phyloP scores from a whole-genome alignment of 2,113 vertebrate genomes.

The Ifrita kowaldi region DNA sequence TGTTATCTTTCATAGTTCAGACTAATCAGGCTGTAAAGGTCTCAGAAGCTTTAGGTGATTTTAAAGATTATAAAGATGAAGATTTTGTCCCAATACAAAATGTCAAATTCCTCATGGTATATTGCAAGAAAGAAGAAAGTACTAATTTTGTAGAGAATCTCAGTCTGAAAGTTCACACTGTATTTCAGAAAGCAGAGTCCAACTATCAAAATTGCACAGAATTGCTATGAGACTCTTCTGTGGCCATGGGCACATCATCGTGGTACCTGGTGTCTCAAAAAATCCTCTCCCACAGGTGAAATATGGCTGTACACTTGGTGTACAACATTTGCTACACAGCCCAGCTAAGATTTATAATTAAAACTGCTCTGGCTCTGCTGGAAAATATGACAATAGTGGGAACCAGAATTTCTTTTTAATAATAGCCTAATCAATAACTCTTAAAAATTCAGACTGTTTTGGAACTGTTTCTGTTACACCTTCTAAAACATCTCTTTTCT shows the following conservation, averaged over 20 bases:
- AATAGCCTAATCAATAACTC: neutral
- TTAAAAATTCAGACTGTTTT: neutral
- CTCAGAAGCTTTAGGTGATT: neutral
- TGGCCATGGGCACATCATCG: neutral
- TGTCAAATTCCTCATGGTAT: neutral
- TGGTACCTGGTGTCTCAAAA: neutral
- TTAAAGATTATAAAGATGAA: neutral
- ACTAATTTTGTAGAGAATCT: neutral
- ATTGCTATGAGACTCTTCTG: neutral
- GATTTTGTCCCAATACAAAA: neutral
- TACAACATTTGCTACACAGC: neutral
- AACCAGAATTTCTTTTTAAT: neutral
- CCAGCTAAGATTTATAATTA: neutral
- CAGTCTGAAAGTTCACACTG: neutral
- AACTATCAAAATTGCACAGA: neutral
- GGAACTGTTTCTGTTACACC: neutral
- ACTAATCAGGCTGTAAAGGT: neutral
- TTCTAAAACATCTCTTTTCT: neutral
- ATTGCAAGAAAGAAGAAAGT: neutral
- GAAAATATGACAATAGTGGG: neutral
- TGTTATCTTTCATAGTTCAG: neutral
- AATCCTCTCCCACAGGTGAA: neutral
- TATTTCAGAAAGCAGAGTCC: neutral
- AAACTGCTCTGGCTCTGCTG: neutral
- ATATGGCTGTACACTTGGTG: neutral